These are phyloP conservation scores for Acronicta aceris DNA, from an alignment of 2,888 invertebrate genomes.

Conservation along the genomic window DNA sequence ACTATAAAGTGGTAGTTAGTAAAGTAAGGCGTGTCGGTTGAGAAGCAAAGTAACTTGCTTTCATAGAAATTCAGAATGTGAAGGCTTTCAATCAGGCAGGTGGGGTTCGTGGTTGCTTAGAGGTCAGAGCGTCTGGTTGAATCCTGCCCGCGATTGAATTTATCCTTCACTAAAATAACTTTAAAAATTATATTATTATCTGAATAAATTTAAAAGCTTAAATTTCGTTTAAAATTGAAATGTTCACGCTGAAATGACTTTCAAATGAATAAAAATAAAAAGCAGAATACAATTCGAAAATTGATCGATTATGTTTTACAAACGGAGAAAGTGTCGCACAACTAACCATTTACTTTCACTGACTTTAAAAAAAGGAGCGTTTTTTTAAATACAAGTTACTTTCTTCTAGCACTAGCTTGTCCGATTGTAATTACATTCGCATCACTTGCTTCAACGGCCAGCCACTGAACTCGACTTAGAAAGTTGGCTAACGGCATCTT, in stretches of 20 bases:
- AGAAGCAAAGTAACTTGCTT: too few species aligned
- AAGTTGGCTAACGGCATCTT: conserved; percentile 32
- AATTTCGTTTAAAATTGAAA: too few species aligned
- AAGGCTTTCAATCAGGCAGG: too few species aligned
- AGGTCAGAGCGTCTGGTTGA: too few species aligned
- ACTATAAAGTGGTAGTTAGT: too few species aligned
- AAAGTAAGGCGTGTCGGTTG: too few species aligned
- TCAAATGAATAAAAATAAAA: conserved; percentile 23
- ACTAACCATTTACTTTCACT: conserved; percentile 74
- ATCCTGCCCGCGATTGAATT: too few species aligned
- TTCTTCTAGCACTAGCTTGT: conserved; percentile 55
- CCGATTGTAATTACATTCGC: conserved; percentile 45
- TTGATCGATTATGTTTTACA: conserved; percentile 58
- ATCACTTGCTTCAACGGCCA: conserved; percentile 26
- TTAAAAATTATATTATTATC: too few species aligned
- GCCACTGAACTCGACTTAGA: conserved; percentile 35
- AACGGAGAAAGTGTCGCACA: conserved; percentile 76
- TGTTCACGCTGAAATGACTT: neutral
- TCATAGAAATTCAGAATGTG: too few species aligned
- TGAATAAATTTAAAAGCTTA: too few species aligned
- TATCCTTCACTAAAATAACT: too few species aligned
- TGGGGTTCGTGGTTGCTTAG: too few species aligned
- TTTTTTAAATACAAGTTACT: conserved; percentile 56
- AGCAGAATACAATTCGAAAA: conserved; percentile 36
- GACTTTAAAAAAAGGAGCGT: conserved; percentile 57